Evolutionary conservation across 2,888 invertebrate genomes (phyloP).

Genomic region (Megastigmus dorsalis): DNA sequence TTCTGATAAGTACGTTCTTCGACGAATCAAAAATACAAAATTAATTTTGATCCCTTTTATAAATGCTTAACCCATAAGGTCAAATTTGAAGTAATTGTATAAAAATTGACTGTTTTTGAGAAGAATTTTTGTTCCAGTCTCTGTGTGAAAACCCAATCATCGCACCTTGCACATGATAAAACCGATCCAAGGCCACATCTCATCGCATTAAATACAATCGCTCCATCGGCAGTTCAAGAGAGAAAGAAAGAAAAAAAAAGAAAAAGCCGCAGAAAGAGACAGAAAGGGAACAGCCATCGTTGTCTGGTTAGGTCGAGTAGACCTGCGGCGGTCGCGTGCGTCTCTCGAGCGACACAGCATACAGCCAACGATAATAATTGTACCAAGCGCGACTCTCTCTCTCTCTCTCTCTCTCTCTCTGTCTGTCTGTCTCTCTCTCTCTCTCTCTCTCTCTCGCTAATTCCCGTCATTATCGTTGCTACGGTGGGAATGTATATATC

Average conservation of each 20-base stretch:
- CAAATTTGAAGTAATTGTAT: too few relatives aligned
- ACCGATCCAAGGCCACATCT: too few relatives aligned
- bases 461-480: constrained; percentile 52
- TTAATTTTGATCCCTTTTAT: too few relatives aligned
- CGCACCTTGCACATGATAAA: too few relatives aligned
- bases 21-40: too few relatives aligned
- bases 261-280: neutral
- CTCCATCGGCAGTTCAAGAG: too few relatives aligned
- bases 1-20: too few relatives aligned
- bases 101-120: too few relatives aligned
- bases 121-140: too few relatives aligned
- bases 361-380: constrained; percentile 19
- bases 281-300: neutral
- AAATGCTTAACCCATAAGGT: too few relatives aligned
- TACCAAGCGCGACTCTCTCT: neutral
- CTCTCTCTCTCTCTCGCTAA: constrained; percentile 34
- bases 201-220: too few relatives aligned
- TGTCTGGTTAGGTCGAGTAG: neutral
- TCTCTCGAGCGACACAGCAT: neutral
- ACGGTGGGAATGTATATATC: constrained; percentile 11
- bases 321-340: neutral
- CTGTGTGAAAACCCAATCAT: too few relatives aligned
- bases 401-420: neutral
- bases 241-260: neutral
- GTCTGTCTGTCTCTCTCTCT: neutral